These are phyloP conservation scores for Aphrocallistes beatrix DNA, from an alignment of 37 sponge, comb jelly and placozoan genomes.

Conservation along the genomic window DNA sequence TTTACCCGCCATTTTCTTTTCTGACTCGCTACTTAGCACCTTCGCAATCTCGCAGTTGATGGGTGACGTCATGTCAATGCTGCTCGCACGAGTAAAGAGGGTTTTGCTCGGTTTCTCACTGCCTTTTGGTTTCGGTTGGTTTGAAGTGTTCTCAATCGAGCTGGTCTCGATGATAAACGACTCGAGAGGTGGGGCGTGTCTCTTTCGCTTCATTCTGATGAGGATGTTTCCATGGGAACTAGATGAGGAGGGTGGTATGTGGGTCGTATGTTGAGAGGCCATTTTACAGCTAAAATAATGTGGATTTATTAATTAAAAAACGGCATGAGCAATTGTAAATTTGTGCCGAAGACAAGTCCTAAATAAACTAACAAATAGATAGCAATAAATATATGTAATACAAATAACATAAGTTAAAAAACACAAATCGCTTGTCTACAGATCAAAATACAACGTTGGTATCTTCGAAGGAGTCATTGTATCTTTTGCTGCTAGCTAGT, in stretches of 20 bases:
- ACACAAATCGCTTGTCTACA: background rate
- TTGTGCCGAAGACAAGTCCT: no score
- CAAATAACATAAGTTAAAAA: no score
- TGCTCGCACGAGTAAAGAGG: background rate
- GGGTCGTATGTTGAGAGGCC: background rate
- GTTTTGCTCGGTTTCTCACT: background rate
- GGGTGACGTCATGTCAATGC: background rate
- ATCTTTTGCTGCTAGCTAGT: background rate
- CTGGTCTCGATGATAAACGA: background rate
- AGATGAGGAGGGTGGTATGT: no score
- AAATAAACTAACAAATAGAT: no score
- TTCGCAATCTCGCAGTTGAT: background rate
- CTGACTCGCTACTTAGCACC: no score
- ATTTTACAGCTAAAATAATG: background rate
- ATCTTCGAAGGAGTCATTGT: background rate
- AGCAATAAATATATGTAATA: no score
- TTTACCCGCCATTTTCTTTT: no score
- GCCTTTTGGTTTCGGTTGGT: background rate
- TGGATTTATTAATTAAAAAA: no score
- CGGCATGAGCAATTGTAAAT: no score
- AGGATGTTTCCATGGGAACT: no score
- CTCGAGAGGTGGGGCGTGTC: background rate
- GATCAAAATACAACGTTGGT: background rate
- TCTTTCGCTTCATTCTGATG: conserved; percentile 3
- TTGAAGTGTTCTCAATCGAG: background rate